Evolutionary conservation across 2,888 invertebrate genomes (phyloP).

Genomic region (Caenorhabditis drosophilae): DNA sequence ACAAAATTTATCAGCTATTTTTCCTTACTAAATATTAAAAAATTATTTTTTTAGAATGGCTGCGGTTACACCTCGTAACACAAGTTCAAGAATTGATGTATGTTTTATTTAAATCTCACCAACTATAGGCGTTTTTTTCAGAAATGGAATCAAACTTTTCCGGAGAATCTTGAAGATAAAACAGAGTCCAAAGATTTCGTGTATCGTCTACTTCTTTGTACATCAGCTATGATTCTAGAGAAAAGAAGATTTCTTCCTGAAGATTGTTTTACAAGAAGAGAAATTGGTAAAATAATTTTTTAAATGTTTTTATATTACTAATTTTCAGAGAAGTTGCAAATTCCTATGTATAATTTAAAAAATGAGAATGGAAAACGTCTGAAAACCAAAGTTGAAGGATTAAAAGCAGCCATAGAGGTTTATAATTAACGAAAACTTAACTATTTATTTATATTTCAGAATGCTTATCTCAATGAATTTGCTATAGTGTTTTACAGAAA

Average conservation of each 20-base stretch:
- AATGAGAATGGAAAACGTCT: conserved; percentile 5
- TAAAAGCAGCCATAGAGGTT: conserved; percentile 10
- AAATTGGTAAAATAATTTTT: conserved; percentile 8
- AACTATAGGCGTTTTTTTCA: not conserved
- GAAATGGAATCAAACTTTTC: conserved; percentile 17
- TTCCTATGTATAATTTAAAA: conserved; percentile 8
- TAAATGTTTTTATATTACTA: not conserved
- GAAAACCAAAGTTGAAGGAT: conserved; percentile 3
- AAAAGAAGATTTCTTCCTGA: conserved; percentile 14
- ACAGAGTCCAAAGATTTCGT: conserved; percentile 7
- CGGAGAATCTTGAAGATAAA: conserved; percentile 4
- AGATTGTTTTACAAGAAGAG: conserved; percentile 10
- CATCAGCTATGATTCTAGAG: conserved; percentile 23
- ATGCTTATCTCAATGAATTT: conserved; percentile 15
- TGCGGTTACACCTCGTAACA: not conserved
- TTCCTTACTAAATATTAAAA: too few species aligned
- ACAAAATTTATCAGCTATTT: too few species aligned
- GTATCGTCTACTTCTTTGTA: conserved; percentile 7
- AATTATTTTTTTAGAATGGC: not conserved
- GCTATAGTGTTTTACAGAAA: conserved; percentile 20
- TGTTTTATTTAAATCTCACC: not conserved
- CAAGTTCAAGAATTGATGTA: not conserved
- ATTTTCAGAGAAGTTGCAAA: conserved; percentile 11
- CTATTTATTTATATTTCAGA: not conserved
- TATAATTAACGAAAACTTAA: not conserved